Base-by-base conservation (phyloP, 2,888 invertebrate genomes). In the Lucinisca nassula region DNA sequence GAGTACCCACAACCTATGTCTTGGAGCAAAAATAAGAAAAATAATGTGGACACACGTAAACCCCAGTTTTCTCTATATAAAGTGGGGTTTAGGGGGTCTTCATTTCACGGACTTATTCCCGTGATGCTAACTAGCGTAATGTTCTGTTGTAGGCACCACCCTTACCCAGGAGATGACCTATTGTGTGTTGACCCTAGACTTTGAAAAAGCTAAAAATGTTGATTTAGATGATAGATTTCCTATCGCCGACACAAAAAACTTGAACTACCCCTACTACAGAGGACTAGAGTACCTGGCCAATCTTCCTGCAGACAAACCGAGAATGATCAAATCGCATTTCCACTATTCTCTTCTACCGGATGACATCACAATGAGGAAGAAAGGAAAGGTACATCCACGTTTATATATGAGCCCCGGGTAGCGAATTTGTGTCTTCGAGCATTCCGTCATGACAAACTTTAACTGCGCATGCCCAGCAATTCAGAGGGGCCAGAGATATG, bases 321-420 rank as follows among this genome's bases (percentile, higher is more conserved):
- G 67, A 35, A 67, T 67, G 67, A 67, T 67, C 32, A 67, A 67
- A 30, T 67, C 67, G 21, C 67, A 67, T 67, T 67, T 67, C 35
- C 67, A 67, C 30, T 67, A 67, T 24, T 35, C 24, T 32, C 35
- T 67, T n/a, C 67, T 67, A 6, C 67, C 67, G 4, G 67, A 67
- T 67, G 67, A 67, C 17, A 67, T 67, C 35, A 32, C 32, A 35
- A 32, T 35, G 21, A 67, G 67, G 24, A 67, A 67, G 67, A 67
- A 67, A 67, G 67, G 67, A 35, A 21, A 24, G 30, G 67, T 67
- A 35, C 55, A 55, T 55, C 6, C 14, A 14, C 14, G 40, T n/a
- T n/a, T n/a, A n/a, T n/a, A n/a, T n/a, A n/a, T n/a, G n/a, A n/a
- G n/a, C n/a, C n/a, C n/a, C n/a, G n/a, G n/a, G n/a, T n/a, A n/a